Evolutionary conservation across 2,888 invertebrate genomes (phyloP), one percentile per base, ranked within the genome.

Genomic region (Spilosoma lubricipeda): DNA sequence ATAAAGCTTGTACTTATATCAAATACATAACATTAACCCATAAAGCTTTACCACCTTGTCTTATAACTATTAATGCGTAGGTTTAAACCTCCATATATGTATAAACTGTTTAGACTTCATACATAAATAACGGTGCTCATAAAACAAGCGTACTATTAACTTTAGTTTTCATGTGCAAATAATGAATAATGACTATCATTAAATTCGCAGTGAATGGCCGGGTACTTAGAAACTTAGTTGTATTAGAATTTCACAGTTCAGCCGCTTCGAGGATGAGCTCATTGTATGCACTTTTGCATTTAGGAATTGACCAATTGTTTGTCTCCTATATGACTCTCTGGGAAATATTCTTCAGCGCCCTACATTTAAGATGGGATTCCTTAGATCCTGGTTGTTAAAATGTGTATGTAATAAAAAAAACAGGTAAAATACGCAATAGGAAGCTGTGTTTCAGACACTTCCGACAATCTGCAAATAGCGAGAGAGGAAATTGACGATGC

Each of bases 81-180:
- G 67, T 72, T 67, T 67, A 45, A 30, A 59, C 30, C 27, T 67
- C 23, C 39, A 59, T 56, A 30, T 33, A 39, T 39, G 39, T 39
- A 42, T 56, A 18, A 59, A 42, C 56, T 72, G 59, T 59, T 63
- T 45, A 72, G 23, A 59, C 18, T 23, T 67, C n/a, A 30, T 72
- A 67, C 48, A 67, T 23, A 67, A 30, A 48, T 67, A 67, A 67
- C 72, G 72, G 72, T 59, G 9, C 42, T 33, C 15, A n/a, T 66
- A 52, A 67, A 33, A 67, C 67, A 67, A 59, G 27, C 13, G 30
- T 30, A 59, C 48, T 67, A 48, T 67, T n/a, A 30, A 72, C 33
- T 42, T 45, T 18, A 67, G 66, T 30, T 42, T 45, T 56, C 23
- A 69, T 69, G 69, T 36, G 69, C n/a, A 69, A 36, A 69, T 36